Evolutionary conservation across 30 jellyfish, hydroid and myxozoan species (phyloP), one percentile per base, ranked within the genome.

Genomic region (Turritopsis rubra): DNA sequence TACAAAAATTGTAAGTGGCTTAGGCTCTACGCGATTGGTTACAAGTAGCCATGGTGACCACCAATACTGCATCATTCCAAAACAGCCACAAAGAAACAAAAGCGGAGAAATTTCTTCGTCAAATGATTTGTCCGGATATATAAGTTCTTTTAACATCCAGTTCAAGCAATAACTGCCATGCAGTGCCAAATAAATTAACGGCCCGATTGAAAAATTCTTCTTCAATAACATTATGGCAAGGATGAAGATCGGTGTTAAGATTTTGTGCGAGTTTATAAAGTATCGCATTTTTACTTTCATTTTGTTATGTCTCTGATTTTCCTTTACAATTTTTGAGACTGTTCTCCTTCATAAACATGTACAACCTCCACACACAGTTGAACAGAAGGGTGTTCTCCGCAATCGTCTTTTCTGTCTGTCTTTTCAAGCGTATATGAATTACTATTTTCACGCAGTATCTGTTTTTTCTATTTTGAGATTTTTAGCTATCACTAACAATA

Each of bases 11-110:
- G 88, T 81, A 28, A 52, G 21, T 66, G 77, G 54, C 8, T 72
- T 52, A 1, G 96, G 96, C 52, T 66, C 72, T 52, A 53, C 80
- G 79, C 78, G 88, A 19, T 82, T 77, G 72, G 83, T 80, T 26
- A 89, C 78, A 29, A 75, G 82, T 9, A 89, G 0, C 29, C 79
- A 80, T 27, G 91, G 91, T 29, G 92, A 27, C 27, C 83, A 73
- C 96, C 96, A 89, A 60, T 89, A 89, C 18, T 88, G 92, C 80
- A 89, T 90, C 16, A 89, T 85, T 21, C 83, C 84, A 25, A 70
- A 52, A 74, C 24, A 74, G 16, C 65, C 82, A 23, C 26, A 30
- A 23, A 29, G 9, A 74, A 74, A 74, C 73, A 28, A 28, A 21
- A 20, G 26, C 80, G 74, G n/a, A 18, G 87, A 18, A 13, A 84